A percentile compares a stretch with the other conserved stretches of the same genome.
phyloP scores from a whole-genome alignment of 2,797 vertebrate genomes.

The Miichthys miiuy region DNA sequence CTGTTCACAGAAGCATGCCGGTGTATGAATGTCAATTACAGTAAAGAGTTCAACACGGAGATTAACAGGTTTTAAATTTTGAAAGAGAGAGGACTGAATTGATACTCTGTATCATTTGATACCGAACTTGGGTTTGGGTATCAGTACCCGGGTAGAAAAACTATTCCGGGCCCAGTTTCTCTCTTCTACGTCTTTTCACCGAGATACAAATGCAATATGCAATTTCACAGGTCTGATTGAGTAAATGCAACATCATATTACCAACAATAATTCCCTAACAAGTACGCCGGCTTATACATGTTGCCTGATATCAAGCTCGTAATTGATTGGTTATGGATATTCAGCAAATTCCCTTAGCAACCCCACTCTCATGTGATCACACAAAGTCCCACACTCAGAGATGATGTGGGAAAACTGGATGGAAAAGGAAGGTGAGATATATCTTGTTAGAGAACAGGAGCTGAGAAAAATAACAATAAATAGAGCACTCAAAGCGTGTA shows the following conservation, averaged over 20 bases:
- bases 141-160: neutral
- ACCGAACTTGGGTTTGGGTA: neutral
- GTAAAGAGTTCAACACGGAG: neutral
- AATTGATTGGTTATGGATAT: constrained; percentile 46
- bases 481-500: neutral
- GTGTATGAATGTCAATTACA: neutral
- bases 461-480: neutral
- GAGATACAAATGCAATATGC: neutral
- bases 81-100: neutral
- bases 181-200: neutral
- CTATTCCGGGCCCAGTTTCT: neutral
- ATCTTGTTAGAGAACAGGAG: too few species aligned
- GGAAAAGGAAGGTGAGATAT: constrained; percentile 4
- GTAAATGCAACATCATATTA: constrained; percentile 24
- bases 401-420: constrained; percentile 10
- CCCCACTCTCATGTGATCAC: constrained; percentile 1
- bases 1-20: neutral
- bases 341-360: constrained; percentile 20
- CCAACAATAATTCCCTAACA: constrained; percentile 16
- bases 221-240: constrained; percentile 56
- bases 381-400: neutral
- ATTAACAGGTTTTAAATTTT: neutral
- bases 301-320: constrained; percentile 27
- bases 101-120: neutral
- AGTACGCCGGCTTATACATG: neutral